Evolutionary conservation across 2,888 invertebrate species (phyloP), one percentile per base, ranked within the genome.

Genomic region (Tetragonula carbonaria): DNA sequence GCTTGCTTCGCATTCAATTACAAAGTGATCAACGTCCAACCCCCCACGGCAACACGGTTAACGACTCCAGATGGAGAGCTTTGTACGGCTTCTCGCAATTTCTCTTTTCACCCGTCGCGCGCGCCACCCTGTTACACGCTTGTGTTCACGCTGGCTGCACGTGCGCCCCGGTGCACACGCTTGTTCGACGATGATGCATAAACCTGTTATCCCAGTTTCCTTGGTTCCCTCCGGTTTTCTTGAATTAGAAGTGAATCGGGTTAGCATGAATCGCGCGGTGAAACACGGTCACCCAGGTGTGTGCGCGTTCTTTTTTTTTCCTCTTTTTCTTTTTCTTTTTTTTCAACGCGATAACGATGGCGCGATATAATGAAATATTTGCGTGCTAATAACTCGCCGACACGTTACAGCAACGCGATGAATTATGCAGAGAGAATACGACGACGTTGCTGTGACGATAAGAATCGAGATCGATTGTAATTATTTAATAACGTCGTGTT

Each of bases 21-120:
- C 91, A 92, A 92, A 92, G 91, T 88, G 91, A 93, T 93, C 92
- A 92, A 91, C 90, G 90, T 87, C 88, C 88, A 88, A 84, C 86
- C 86, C 45, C 45, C 78, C 80, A 78, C 70, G 80, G 78, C 87
- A 87, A 89, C 87, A 89, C 84, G 89, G 89, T 91, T 92, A 93
- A 92, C 91, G 90, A 91, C 91, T 90, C 90, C 91, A 90, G 91
- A 92, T 91, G 91, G 90, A 90, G 92, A 91, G 90, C 90, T 89
- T 88, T 83, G 79, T 75, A 65, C 73, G 53, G 57, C 70, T 82
- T 84, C 83, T 79, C 84, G 84, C 85, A 84, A 86, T 82, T 86
- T 81, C 86, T 79, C 74, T 86, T 87, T 65, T 75, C 78, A 55
- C 80, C 55, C 67, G 16, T 2, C 16, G 4, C 13, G 13, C 6